Base-by-base conservation (phyloP, 2,888 invertebrate species). In the Siphlonurus alternatus region DNA sequence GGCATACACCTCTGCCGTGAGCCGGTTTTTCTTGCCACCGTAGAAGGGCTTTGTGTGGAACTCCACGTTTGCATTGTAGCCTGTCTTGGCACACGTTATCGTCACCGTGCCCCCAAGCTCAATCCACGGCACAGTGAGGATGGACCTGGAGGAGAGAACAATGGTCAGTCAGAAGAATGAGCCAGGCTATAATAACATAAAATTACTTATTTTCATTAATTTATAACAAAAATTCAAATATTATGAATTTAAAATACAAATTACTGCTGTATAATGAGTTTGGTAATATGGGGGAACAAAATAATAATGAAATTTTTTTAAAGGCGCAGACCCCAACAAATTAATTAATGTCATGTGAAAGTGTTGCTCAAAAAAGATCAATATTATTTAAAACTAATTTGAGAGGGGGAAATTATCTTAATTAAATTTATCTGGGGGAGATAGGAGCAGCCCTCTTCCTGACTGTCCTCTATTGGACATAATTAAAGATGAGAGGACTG, bases 11-110 rank as follows among this genome's bases (percentile, higher is more conserved):
- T 94, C 93, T 63, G 92, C 93, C 0, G 83, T 84, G 63, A 97
- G 85, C 67, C 87, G 83, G 74, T 98, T 90, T 71, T 93, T 91
- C 78, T 94, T 96, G 66, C 95, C 96, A 20, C 96, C 96, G 76
- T 97, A 98, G 77, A 97, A 97, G 0, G 97, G 97, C 78, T 99
- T 99, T 2, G 98, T 97, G 65, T 93, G 79, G 78, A 99, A 99
- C 76, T 99, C 97, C 15, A 99, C 82, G 72, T 87, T 88, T 19
- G 96, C 93, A 73, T 84, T 85, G 74, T 93, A 97, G 5, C 95
- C 97, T 0, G 95, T 95, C 76, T 98, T 93, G 7, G 86, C 85
- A 76, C 98, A 99, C 64, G 84, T 86, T 67, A 99, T 91, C 64
- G 84, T 85, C 1, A 94, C 90, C 1, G 88, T 86, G 18, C 99